Evolutionary conservation across 2,888 invertebrate genomes (phyloP).

Genomic region (Serrognathus titanus): DNA sequence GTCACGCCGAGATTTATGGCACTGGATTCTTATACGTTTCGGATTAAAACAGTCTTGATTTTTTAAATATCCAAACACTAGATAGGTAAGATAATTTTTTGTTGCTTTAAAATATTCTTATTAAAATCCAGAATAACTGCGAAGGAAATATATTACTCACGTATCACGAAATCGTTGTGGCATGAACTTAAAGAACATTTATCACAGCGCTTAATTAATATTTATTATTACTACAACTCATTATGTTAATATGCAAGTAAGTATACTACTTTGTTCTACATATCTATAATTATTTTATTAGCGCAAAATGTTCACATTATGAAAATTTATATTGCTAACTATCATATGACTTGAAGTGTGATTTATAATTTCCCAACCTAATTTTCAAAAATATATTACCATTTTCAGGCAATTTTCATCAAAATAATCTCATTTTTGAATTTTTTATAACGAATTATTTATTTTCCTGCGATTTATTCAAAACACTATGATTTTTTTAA

Average conservation of each 20-base stretch:
- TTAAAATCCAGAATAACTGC: background rate
- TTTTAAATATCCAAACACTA: conserved; percentile 6
- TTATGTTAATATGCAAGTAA: conserved; percentile 10
- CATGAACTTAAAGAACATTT: conserved; percentile 8
- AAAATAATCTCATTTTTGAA: too few relatives aligned
- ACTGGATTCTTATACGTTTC: conserved; percentile 50
- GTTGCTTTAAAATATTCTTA: background rate
- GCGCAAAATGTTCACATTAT: too few relatives aligned
- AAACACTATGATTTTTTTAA: too few relatives aligned
- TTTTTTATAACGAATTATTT: too few relatives aligned
- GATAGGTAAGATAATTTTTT: conserved; percentile 1
- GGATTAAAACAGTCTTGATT: conserved; percentile 44
- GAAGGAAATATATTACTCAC: background rate
- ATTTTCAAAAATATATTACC: too few relatives aligned
- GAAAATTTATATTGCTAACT: too few relatives aligned
- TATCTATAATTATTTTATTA: conserved; percentile 2
- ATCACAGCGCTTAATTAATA: conserved; percentile 12
- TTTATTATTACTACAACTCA: conserved; percentile 12
- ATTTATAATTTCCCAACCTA: too few relatives aligned
- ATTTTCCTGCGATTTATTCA: too few relatives aligned
- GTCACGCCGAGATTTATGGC: conserved; percentile 51
- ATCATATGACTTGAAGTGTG: too few relatives aligned
- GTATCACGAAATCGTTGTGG: conserved; percentile 11
- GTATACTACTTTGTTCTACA: background rate
- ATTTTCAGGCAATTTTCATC: too few relatives aligned